Base-by-base conservation (phyloP, 2,797 vertebrate genomes). In the Jordanella pulchra region DNA sequence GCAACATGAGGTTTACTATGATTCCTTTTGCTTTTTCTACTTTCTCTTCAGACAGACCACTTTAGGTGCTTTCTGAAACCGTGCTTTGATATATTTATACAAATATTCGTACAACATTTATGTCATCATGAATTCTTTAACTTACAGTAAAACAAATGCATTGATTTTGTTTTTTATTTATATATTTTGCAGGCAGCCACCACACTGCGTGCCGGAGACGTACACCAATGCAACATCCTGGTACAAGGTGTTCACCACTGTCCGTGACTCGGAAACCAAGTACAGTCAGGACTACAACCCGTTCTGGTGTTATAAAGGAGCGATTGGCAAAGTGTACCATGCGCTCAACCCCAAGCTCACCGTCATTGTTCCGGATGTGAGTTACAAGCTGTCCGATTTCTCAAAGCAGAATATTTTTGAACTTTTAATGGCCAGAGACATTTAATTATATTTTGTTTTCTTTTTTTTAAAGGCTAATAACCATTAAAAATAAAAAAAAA, bases 301-400 rank as follows among this genome's bases (percentile, higher is more conserved):
- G 0, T 97, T 99, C 94, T 99, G 97, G 97, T 99, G 97, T 96
- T 99, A 99, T 78, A 99, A 99, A 88, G 97, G 98, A 82, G 98
- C 97, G 39, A 94, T 99, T 3, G 98, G 98, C 65, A 99, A 99
- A 83, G 96, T 99, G 78, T 99, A 99, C 87, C 98, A 99, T 1
- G 94, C 97, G 42, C 93, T 99, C 81, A 99, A 99, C 81, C 97
- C 98, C 81, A 99, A 99, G 80, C 95, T 99, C 5, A 99, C 97
- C 0, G 97, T 99, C 78, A 97, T 99, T 63, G 95, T 99, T 77
- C 98, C 98, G 60, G 97, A 99, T 51, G 98, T 99, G 93, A 97
- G 97, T 96, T 54, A 0, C 25, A 11, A 0, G 1, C 35, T 9
- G 3, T 10, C 67, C 1, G n/a, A 54, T 67, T 35, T 10, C 3